Evolutionary conservation across 2,888 invertebrate species (phyloP).

Genomic region (Trachelus tabidus): DNA sequence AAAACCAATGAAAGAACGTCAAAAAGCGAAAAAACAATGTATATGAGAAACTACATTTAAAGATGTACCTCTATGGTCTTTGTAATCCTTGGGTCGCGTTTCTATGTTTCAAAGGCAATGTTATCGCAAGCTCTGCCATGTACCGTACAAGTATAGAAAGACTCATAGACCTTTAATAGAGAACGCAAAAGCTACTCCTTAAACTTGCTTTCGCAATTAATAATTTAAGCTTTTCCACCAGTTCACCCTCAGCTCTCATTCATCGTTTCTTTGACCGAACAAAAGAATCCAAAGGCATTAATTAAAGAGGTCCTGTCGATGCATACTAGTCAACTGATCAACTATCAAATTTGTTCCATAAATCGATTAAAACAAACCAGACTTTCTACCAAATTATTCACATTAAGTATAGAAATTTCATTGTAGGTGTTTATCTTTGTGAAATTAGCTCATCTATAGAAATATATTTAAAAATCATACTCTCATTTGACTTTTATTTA

Average conservation of each 20-base stretch:
- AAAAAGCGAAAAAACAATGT: not conserved
- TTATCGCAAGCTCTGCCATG: not conserved
- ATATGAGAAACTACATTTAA: not conserved
- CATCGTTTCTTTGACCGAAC: constrained; percentile 8
- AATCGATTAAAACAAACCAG: no score
- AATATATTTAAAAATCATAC: no score
- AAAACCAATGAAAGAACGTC: not conserved
- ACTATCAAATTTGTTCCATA: no score
- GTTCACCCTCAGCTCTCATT: constrained; percentile 7
- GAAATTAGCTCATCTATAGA: no score
- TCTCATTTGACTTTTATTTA: no score
- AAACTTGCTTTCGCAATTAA: constrained; percentile 29
- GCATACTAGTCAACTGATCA: no score
- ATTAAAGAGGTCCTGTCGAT: not conserved
- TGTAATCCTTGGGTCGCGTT: not conserved
- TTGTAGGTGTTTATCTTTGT: no score
- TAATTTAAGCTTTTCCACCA: constrained; percentile 44
- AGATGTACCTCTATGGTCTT: not conserved
- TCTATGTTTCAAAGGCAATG: not conserved
- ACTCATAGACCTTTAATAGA: not conserved
- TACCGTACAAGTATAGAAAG: not conserved
- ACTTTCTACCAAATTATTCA: no score
- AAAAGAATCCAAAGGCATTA: not conserved
- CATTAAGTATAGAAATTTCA: no score
- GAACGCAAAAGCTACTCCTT: not conserved